Evolutionary conservation across 1,140 invertebrate species (phyloP), one percentile per base, ranked within the genome.

Genomic region (Drosophila nebulosa): DNA sequence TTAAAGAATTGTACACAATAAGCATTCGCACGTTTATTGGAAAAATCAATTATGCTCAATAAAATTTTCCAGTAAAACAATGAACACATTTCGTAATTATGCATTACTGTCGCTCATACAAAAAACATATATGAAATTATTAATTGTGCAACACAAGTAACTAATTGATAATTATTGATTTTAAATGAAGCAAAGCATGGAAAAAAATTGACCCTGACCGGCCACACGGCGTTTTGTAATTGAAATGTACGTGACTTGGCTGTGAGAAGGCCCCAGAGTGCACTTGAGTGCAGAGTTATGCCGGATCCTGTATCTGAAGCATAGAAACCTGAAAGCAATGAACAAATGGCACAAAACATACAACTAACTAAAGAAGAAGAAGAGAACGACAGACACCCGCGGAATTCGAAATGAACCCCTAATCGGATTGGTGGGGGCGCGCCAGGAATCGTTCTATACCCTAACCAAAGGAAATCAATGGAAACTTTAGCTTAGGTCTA

Each of bases 381-480:
- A 53, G 35, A n/a, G n/a, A n/a, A 32, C 51, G 63, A 74, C 70
- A 74, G 71, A 74, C 71, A 61, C 71, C 26, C 71, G 71, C 71
- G 70, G 71, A 74, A 74, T 74, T 26, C 64, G 36, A 74, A 86
- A 85, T 78, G 75, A 74, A 69, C n/a, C n/a, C n/a, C n/a, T n/a
- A n/a, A n/a, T n/a, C n/a, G n/a, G 64, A 50, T 62, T 10, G 21
- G 39, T 72, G 64, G 64, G 69, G 68, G 57, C 51, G 16, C 6
- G 10, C 12, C 35, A 30, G 24, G 18, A 46, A 18, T 21, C 9
- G 7, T 7, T 42, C 14, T 18, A 21, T 46, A 46, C 39, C 2
- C 39, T 46, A 21, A 46, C 39, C 4, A 3, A 46, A 46, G 16
- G 7, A 21, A 10, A 32, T 10, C 30, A 12, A 32, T 24, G 24